phyloP scores from a whole-genome alignment of 1,140 invertebrate genomes.

The Rhyacophila brunnea region DNA sequence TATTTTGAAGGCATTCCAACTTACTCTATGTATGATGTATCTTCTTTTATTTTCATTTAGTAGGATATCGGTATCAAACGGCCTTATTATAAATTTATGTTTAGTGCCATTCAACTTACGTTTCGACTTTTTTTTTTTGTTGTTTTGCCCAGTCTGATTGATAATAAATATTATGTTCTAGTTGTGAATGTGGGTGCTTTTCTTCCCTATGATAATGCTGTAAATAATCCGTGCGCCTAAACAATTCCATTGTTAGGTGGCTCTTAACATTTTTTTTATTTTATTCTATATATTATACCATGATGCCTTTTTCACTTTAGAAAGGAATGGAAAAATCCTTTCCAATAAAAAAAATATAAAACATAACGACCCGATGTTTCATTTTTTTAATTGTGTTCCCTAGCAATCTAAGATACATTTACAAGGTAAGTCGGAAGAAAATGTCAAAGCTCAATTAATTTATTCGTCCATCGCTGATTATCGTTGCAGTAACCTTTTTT shows the following conservation, averaged over 20 bases:
- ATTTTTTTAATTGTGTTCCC: background rate
- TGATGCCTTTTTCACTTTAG: conserved; percentile 36
- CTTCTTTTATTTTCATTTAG: conserved; percentile 23
- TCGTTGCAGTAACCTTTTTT: too few relatives aligned
- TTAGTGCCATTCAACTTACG: conserved; percentile 36
- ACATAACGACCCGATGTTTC: conserved; percentile 7
- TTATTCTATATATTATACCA: conserved; percentile 35
- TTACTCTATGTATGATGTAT: too few relatives aligned
- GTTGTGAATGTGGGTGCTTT: conserved; percentile 31
- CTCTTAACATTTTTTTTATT: conserved; percentile 36
- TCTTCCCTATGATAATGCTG: conserved; percentile 28
- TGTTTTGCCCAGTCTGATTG: conserved; percentile 27
- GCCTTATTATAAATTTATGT: conserved; percentile 36
- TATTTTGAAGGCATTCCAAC: conserved; percentile 36
- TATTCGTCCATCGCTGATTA: too few relatives aligned
- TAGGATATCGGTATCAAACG: conserved; percentile 30
- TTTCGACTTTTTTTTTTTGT: conserved; percentile 22
- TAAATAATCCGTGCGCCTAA: conserved; percentile 34
- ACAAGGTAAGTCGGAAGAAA: too few relatives aligned
- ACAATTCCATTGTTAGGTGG: conserved; percentile 29
- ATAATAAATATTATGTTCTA: conserved; percentile 10
- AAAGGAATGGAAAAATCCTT: conserved; percentile 36
- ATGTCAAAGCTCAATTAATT: too few relatives aligned
- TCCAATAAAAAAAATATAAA: conserved; percentile 34
- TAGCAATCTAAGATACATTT: too few relatives aligned